Evolutionary conservation across 2,888 invertebrate species (phyloP), one percentile per base, ranked within the genome.

Genomic region (Scotopteryx bipunctaria): DNA sequence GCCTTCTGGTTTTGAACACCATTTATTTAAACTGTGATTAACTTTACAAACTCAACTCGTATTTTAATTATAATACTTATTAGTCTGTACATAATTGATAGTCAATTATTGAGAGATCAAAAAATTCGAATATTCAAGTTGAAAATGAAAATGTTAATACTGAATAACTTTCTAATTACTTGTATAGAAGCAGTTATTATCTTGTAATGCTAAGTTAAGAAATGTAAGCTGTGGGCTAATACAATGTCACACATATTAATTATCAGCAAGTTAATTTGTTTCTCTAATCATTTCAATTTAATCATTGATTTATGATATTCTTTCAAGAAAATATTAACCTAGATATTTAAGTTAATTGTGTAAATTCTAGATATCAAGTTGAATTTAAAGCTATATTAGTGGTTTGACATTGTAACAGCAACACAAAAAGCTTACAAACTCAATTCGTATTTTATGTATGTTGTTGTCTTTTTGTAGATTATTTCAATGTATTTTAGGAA

Each of bases 11-110:
- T 68, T 65, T 59, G 63, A 80, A 84, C 80, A 84, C 81, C 81
- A 83, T 79, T 74, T 78, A 79, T 76, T 80, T 78, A 76, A 81
- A 78, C 86, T 87, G 87, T 86, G 86, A 86, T 86, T 84, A 78
- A 81, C 77, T 84, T 79, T 86, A 85, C 78, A 84, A 83, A 84
- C 78, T 82, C 81, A 76, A 76, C 79, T 79, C 75, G 75, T 78
- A 74, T 71, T 71, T 68, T 73, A 65, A 68, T 63, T 64, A 49
- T 62, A 64, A n/a, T n/a, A n/a, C n/a, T 54, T 52, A 57, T 66
- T 73, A 73, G 66, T 67, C 59, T 78, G 75, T 77, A 76, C 51
- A 74, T 74, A 71, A 66, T 62, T 64, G 66, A 64, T 74, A 74
- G 74, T 80, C 74, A 79, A 76, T 78, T 77, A 75, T 66, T 69